Conservation (phyloP, 2,888 invertebrate genomes). For the Aphidius colemani region DNA sequence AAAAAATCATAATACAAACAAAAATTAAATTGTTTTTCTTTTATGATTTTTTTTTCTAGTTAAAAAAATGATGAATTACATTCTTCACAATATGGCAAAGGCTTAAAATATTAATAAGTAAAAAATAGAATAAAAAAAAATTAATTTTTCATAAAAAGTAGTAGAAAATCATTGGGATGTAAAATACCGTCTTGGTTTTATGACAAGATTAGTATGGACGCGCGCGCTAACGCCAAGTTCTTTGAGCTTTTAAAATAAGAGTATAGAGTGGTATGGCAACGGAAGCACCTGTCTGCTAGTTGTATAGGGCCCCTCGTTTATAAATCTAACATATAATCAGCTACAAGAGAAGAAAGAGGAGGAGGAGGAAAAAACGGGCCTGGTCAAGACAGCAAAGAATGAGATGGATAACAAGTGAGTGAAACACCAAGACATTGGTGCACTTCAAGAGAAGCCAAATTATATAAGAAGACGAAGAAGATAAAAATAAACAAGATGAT, state of each 20-base stretch:
- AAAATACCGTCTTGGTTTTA: constrained; percentile 13
- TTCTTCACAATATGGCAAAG: too few species aligned
- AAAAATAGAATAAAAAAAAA: background rate
- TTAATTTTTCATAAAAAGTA: background rate
- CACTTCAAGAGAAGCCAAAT: constrained; percentile 4
- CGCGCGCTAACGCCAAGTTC: constrained; percentile 5
- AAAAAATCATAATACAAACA: too few species aligned
- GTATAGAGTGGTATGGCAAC: constrained; percentile 34
- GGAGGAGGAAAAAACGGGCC: constrained; percentile 24
- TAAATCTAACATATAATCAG: constrained; percentile 58
- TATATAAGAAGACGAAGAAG: background rate
- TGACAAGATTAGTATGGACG: constrained; percentile 22
- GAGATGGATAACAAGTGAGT: constrained; percentile 27
- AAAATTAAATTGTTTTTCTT: too few species aligned
- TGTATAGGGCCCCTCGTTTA: constrained; percentile 51
- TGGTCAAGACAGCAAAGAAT: background rate
- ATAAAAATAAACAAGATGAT: too few species aligned
- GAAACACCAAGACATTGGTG: constrained; percentile 26
- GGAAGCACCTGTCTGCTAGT: constrained; percentile 50
- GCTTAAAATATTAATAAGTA: too few species aligned
- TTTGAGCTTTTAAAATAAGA: constrained; percentile 42
- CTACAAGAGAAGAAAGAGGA: constrained; percentile 43
- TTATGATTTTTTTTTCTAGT: background rate
- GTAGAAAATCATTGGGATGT: constrained; percentile 16
- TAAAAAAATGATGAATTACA: background rate